Evolutionary conservation across 2,888 invertebrate genomes (phyloP).

Genomic region (Sericinus montela): DNA sequence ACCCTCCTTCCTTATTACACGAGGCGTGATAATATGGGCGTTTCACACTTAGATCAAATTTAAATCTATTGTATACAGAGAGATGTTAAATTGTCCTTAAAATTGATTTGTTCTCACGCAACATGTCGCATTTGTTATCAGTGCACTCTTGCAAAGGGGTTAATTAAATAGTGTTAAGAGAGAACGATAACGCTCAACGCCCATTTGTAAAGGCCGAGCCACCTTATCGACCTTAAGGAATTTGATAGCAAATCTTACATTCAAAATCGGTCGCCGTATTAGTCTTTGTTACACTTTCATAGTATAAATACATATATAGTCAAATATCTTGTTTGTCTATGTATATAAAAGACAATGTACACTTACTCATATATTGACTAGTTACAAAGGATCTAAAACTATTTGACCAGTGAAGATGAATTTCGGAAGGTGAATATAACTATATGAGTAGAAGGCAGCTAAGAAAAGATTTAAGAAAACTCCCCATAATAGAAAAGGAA

Average conservation of each 20-base stretch:
- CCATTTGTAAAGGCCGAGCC: slow-evolving; percentile 56
- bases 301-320: too few relatives aligned
- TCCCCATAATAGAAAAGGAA: too few relatives aligned
- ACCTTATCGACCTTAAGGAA: slow-evolving; percentile 61
- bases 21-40: slow-evolving; percentile 30
- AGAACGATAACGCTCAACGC: slow-evolving; percentile 59
- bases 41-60: slow-evolving; percentile 14
- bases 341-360: too few relatives aligned
- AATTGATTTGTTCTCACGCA: slow-evolving; percentile 56
- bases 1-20: slow-evolving; percentile 72
- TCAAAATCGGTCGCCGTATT: slow-evolving; percentile 39
- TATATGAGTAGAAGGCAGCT: too few relatives aligned
- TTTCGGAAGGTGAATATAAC: too few relatives aligned
- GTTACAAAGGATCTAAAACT: too few relatives aligned
- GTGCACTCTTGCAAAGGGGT: slow-evolving; percentile 57
- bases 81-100: slow-evolving; percentile 22
- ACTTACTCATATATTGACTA: too few relatives aligned
- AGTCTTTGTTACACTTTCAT: too few relatives aligned
- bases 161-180: slow-evolving; percentile 70
- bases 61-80: slow-evolving; percentile 9
- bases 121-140: slow-evolving; percentile 54
- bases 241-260: slow-evolving; percentile 57
- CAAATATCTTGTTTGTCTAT: too few relatives aligned
- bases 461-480: too few relatives aligned
- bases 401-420: too few relatives aligned